Evolutionary conservation across 2,797 vertebrate species (phyloP).

Genomic region (Neostethus bicornis): DNA sequence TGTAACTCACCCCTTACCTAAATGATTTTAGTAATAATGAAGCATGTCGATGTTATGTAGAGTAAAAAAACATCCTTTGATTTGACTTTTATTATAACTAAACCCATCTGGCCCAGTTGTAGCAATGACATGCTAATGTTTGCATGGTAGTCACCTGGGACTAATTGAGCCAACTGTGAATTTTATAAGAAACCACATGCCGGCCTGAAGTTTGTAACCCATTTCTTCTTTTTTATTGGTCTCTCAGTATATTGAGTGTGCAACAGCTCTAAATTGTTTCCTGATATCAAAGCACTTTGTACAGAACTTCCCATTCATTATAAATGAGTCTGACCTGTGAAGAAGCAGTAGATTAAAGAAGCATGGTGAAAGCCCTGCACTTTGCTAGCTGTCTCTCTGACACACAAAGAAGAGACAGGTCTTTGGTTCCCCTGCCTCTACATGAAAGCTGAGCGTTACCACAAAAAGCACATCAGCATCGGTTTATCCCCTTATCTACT

Average conservation of each 20-base stretch:
- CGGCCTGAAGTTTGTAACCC: conserved; percentile 56
- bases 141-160: conserved; percentile 34
- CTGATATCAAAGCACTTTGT: conserved; percentile 64
- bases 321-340: conserved; percentile 66
- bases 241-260: conserved; percentile 44
- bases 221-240: conserved; percentile 64
- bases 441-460: conserved; percentile 62
- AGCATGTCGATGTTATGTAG: conserved; percentile 4
- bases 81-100: conserved; percentile 11
- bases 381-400: conserved; percentile 35
- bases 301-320: conserved; percentile 61
- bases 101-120: conserved; percentile 31
- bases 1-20: conserved; percentile 35
- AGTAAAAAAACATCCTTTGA: conserved; percentile 11
- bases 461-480: conserved; percentile 53
- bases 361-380: conserved; percentile 40
- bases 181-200: conserved; percentile 53
- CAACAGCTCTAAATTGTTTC: conserved; percentile 66
- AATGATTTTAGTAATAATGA: conserved; percentile 16
- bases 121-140: conserved; percentile 24
- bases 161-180: conserved; percentile 41
- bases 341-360: conserved; percentile 57
- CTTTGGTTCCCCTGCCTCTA: conserved; percentile 58
- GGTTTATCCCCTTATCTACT: conserved; percentile 36
- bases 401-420: conserved; percentile 40